Conservation (phyloP, 1,140 invertebrate genomes). For the Nilaparvata lugens region DNA sequence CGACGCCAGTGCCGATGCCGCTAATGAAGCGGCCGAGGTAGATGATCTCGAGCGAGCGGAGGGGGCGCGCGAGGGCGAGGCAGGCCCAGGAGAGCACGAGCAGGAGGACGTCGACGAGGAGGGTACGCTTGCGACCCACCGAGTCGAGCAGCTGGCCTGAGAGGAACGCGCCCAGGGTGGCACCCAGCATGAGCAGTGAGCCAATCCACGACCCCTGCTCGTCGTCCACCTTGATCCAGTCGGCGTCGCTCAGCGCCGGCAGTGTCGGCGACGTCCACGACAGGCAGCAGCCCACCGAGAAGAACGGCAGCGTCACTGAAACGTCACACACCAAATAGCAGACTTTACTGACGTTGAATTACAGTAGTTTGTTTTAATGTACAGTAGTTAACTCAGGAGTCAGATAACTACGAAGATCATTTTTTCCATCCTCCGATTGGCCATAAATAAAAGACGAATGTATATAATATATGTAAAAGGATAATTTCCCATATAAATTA, state of each 20-base stretch:
- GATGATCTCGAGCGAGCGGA: not conserved
- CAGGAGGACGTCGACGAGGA: constrained; percentile 30
- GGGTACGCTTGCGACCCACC: constrained; percentile 40
- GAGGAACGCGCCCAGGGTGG: not conserved
- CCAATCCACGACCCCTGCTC: constrained; percentile 12
- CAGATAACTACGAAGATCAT: too few relatives aligned
- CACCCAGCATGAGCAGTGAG: constrained; percentile 1
- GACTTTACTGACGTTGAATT: too few relatives aligned
- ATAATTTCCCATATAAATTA: too few relatives aligned
- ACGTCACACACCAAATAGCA: constrained; percentile 13
- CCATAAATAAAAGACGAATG: too few relatives aligned
- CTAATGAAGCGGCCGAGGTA: constrained; percentile 5
- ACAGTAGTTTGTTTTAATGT: too few relatives aligned
- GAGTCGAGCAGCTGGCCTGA: not conserved
- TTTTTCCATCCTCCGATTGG: too few relatives aligned
- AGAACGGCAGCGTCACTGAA: constrained; percentile 56
- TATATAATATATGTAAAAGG: too few relatives aligned
- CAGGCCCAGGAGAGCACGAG: constrained; percentile 1
- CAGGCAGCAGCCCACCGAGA: constrained; percentile 51
- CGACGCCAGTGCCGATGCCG: not conserved
- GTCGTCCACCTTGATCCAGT: constrained; percentile 8
- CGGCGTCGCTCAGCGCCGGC: constrained; percentile 40
- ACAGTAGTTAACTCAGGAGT: too few relatives aligned
- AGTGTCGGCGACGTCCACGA: constrained; percentile 67
- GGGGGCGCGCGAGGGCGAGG: not conserved